Percentiles rank a stretch among this genome's conserved stretches.
phyloP scores from a whole-genome alignment of 1,140 invertebrate genomes.

The Brevipalpus yothersi region DNA sequence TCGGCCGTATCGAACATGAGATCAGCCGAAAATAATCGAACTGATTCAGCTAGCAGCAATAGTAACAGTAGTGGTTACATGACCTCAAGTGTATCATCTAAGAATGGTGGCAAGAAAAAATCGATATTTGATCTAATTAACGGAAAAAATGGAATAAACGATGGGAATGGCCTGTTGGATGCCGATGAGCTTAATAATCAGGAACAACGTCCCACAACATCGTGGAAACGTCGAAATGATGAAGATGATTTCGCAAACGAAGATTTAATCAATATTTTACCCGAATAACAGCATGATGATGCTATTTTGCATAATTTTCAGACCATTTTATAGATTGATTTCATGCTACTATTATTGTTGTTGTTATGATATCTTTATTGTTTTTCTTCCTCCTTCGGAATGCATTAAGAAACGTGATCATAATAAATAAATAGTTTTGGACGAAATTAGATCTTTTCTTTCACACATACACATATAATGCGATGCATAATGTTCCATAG shows the following conservation, averaged over 20 bases:
- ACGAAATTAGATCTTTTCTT: no score
- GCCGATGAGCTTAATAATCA: neutral
- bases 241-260: constrained; percentile 7
- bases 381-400: no score
- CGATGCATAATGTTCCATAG: no score
- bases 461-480: no score
- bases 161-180: neutral
- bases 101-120: neutral
- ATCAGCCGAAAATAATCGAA: constrained; percentile 1
- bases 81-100: neutral
- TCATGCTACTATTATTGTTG: no score
- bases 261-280: constrained; percentile 7
- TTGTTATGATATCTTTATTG: no score
- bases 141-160: neutral
- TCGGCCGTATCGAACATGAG: neutral
- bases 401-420: no score
- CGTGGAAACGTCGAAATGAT: constrained; percentile 5
- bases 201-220: constrained; percentile 6
- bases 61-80: constrained; percentile 8
- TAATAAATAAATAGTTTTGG: no score
- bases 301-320: no score
- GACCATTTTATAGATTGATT: no score
- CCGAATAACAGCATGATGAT: constrained; percentile 1
- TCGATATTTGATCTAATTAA: neutral
- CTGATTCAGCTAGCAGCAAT: constrained; percentile 6